Conservation (phyloP, 2,888 invertebrate species). For the Xylota sylvarum region DNA sequence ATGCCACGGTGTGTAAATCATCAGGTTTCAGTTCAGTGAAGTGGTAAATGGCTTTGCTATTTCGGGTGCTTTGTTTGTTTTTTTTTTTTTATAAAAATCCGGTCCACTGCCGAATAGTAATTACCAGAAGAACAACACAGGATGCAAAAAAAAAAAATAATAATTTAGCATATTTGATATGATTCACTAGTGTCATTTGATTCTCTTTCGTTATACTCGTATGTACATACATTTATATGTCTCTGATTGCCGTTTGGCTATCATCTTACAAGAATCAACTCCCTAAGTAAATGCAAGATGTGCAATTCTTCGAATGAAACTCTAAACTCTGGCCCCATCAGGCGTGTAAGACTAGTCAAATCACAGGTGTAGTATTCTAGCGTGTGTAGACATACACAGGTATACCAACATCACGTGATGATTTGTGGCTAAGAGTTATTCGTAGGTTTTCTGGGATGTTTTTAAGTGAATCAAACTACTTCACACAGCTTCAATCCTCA, state of each 20-base stretch:
- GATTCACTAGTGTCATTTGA: slow-evolving; percentile 4
- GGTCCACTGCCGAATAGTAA: background rate
- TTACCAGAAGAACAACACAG: too few relatives aligned
- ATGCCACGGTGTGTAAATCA: too few relatives aligned
- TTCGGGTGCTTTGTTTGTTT: background rate
- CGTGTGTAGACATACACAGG: too few relatives aligned
- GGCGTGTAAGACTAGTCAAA: background rate
- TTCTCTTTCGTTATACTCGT: background rate
- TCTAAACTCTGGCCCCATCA: background rate
- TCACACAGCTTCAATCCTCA: too few relatives aligned
- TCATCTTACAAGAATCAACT: background rate
- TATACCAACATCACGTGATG: too few relatives aligned
- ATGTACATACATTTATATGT: background rate
- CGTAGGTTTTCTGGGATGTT: too few relatives aligned
- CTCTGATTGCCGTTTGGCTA: background rate
- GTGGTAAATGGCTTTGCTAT: background rate
- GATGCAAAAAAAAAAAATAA: background rate
- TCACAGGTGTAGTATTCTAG: background rate
- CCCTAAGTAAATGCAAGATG: background rate
- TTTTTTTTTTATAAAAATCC: background rate
- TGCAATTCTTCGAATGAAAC: slow-evolving; percentile 1
- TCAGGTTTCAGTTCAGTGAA: background rate
- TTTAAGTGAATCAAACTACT: too few relatives aligned
- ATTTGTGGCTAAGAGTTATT: too few relatives aligned
- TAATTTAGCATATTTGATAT: background rate